Evolutionary conservation across 2,113 vertebrate species (phyloP).

Genomic region (Sylvilagus bachmani): DNA sequence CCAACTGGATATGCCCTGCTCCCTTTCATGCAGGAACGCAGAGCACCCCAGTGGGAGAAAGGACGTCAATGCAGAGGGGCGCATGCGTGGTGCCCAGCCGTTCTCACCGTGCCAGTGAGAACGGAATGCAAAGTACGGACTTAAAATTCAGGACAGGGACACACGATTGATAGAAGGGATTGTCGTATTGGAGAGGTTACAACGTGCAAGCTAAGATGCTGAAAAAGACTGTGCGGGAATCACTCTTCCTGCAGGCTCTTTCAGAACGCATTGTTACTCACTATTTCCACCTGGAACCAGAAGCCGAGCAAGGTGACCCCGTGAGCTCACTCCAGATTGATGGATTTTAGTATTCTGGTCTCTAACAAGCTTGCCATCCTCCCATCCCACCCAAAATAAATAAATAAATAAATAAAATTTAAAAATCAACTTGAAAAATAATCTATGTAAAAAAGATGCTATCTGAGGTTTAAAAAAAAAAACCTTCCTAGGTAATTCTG

Average conservation of each 20-base stretch:
- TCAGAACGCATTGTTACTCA: background rate
- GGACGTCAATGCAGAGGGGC: background rate
- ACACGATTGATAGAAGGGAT: background rate
- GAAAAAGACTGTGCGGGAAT: background rate
- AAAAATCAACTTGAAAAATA: constrained; percentile 48
- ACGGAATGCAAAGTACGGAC: constrained; percentile 64
- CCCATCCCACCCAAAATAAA: no score
- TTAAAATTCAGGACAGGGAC: constrained; percentile 72
- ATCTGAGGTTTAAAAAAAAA: background rate
- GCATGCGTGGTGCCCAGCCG: background rate
- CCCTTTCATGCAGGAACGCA: background rate
- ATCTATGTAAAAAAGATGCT: constrained; percentile 43
- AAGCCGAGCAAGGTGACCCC: constrained; percentile 55
- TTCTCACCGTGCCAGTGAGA: background rate
- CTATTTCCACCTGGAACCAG: constrained; percentile 43
- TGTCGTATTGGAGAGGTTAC: background rate
- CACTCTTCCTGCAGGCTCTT: constrained; percentile 23
- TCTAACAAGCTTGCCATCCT: background rate
- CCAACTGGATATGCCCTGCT: background rate
- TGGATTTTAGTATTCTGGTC: constrained; percentile 50
- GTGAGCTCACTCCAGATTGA: constrained; percentile 43
- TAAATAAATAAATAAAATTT: background rate
- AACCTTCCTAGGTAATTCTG: constrained; percentile 26
- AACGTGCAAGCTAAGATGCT: background rate
- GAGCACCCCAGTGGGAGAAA: background rate